Evolutionary conservation across 2,888 invertebrate genomes (phyloP).

Genomic region (Apotomis capreana): DNA sequence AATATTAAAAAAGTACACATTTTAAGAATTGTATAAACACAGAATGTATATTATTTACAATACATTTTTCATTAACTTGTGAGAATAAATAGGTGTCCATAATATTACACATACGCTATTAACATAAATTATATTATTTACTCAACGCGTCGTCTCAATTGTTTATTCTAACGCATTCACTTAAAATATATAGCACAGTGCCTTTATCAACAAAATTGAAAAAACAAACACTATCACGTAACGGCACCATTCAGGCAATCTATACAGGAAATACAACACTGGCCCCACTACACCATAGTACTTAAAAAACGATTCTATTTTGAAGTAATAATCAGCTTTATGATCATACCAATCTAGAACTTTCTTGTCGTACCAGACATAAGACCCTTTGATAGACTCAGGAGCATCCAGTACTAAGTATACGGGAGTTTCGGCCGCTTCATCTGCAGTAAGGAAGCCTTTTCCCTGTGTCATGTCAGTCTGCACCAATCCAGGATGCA

Average conservation of each 20-base stretch:
- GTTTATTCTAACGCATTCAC: background rate
- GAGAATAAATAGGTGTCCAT: too few relatives aligned
- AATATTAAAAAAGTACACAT: too few relatives aligned
- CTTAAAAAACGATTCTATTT: conserved; percentile 44
- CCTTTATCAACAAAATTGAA: conserved; percentile 10
- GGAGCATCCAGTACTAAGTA: conserved; percentile 81
- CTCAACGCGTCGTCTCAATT: too few relatives aligned
- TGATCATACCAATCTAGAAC: conserved; percentile 83
- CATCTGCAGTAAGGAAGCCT: conserved; percentile 82
- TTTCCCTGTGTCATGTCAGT: conserved; percentile 89
- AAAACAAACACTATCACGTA: conserved; percentile 22
- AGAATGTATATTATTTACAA: too few relatives aligned
- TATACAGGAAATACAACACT: background rate
- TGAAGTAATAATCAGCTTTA: conserved; percentile 65
- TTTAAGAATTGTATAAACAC: too few relatives aligned
- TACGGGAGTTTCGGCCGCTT: conserved; percentile 82
- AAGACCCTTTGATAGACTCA: conserved; percentile 82
- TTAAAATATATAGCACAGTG: conserved; percentile 17
- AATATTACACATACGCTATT: too few relatives aligned
- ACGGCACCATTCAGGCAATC: conserved; percentile 8
- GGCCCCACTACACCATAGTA: conserved; percentile 19
- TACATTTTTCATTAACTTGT: too few relatives aligned
- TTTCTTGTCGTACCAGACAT: conserved; percentile 84
- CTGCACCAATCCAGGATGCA: conserved; percentile 89
- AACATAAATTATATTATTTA: too few relatives aligned